A percentile compares a stretch with the other conserved stretches of the same genome.
Evolutionary conservation across 2,888 invertebrate genomes (phyloP).

Genomic region (Fragum fragum): DNA sequence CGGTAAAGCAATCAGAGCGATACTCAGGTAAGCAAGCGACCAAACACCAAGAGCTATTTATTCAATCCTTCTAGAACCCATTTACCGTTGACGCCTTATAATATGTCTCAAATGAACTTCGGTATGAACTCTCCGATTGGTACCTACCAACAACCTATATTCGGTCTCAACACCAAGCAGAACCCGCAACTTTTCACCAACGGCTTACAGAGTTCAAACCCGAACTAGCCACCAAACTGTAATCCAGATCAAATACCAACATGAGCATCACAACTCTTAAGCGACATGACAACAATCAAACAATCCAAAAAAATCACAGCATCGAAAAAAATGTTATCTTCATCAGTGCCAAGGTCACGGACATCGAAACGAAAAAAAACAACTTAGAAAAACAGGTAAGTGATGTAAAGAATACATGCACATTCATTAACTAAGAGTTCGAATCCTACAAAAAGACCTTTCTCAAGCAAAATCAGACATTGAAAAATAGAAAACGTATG

Average conservation of each 20-base stretch:
- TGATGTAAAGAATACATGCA: conserved; percentile 4
- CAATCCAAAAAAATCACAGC: neutral
- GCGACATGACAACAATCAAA: conserved; percentile 7
- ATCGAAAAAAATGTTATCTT: neutral
- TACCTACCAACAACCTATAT: neutral
- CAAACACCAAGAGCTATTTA: no score
- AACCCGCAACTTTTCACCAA: neutral
- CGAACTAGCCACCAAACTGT: neutral
- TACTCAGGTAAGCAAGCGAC: no score
- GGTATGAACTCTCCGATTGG: neutral
- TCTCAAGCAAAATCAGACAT: neutral
- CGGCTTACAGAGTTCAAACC: neutral
- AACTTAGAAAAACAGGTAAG: neutral
- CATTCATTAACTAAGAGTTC: conserved; percentile 2
- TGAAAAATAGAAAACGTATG: neutral
- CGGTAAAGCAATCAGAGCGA: no score
- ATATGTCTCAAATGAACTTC: neutral
- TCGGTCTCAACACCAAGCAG: neutral
- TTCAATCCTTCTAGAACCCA: no score
- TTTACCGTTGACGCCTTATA: no score
- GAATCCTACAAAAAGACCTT: neutral
- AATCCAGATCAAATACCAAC: neutral
- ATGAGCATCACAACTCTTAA: conserved; percentile 10
- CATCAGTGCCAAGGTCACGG: neutral
- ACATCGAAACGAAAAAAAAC: neutral